These are phyloP conservation scores for Cosmorhoe ocellata DNA, from an alignment of 2,888 invertebrate species.

Conservation along the genomic window DNA sequence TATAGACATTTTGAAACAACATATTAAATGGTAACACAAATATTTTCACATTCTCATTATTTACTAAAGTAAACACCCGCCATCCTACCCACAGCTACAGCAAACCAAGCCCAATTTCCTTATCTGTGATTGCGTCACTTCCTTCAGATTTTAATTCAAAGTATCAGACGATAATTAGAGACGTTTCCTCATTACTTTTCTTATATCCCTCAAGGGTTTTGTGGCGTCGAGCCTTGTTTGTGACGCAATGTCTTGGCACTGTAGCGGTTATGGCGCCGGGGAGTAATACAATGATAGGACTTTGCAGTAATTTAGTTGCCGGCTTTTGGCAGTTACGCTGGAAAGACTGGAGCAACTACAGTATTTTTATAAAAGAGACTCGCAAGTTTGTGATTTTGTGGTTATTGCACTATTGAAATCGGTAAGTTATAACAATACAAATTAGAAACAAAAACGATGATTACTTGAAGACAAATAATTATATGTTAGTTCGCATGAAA, in stretches of 20 bases:
- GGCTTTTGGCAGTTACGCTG: slow-evolving; percentile 16
- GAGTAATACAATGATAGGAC: slow-evolving; percentile 5
- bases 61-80: too few relatives aligned
- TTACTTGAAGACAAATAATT: too few relatives aligned
- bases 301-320: slow-evolving; percentile 15
- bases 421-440: slow-evolving; percentile 2
- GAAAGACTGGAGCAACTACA: slow-evolving; percentile 3
- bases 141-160: too few relatives aligned
- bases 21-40: too few relatives aligned
- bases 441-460: too few relatives aligned
- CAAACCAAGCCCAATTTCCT: too few relatives aligned
- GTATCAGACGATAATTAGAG: too few relatives aligned
- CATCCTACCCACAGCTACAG: too few relatives aligned
- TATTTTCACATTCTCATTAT: too few relatives aligned
- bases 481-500: too few relatives aligned
- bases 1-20: too few relatives aligned
- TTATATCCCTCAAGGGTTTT: background rate
- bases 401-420: background rate
- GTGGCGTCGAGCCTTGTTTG: background rate
- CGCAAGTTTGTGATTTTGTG: background rate
- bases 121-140: too few relatives aligned
- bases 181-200: background rate
- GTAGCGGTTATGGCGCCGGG: slow-evolving; percentile 7
- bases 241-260: slow-evolving; percentile 15
- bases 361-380: slow-evolving; percentile 2